Percentiles rank a stretch among this genome's conserved stretches.
Evolutionary conservation across 92 coral and sea anemone genomes (phyloP).

Genomic region (Bergia sp.): DNA sequence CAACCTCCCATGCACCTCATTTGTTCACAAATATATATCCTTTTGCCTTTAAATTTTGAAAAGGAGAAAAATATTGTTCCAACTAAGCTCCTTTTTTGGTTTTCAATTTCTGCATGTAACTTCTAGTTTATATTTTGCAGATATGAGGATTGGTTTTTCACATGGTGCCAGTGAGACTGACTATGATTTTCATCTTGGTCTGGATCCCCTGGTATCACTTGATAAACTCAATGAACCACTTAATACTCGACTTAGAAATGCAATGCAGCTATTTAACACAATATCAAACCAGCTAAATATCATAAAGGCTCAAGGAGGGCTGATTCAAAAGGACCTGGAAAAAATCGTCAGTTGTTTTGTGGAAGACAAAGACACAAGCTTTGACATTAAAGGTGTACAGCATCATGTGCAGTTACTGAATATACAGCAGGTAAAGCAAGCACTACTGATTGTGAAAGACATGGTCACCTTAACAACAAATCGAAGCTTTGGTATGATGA

Average conservation of each 20-base stretch:
- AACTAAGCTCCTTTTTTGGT: too few species aligned
- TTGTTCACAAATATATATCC: too few species aligned
- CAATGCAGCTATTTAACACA: conserved; percentile 72
- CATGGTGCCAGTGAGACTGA: conserved; percentile 80
- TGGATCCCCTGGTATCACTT: conserved; percentile 83
- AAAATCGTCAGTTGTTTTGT: conserved; percentile 71
- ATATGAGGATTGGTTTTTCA: conserved; percentile 93
- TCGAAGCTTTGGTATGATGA: conserved; percentile 81
- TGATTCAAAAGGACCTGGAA: conserved; percentile 77
- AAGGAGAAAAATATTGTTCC: not conserved
- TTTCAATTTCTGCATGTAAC: not conserved
- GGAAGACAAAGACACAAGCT: conserved; percentile 58
- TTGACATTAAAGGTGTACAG: conserved; percentile 70
- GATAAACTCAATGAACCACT: conserved; percentile 76
- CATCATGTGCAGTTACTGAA: conserved; percentile 86
- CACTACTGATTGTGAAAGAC: conserved; percentile 86
- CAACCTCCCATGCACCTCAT: too few species aligned
- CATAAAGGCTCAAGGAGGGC: conserved; percentile 69
- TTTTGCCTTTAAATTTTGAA: too few species aligned
- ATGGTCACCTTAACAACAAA: conserved; percentile 64
- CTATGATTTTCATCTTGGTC: conserved; percentile 88
- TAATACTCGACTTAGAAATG: conserved; percentile 69
- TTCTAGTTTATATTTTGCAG: conserved; percentile 48
- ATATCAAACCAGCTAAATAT: conserved; percentile 81
- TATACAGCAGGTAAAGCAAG: conserved; percentile 91